Base-by-base conservation (phyloP, 2,113 vertebrate genomes). In the Symphodus melops region DNA sequence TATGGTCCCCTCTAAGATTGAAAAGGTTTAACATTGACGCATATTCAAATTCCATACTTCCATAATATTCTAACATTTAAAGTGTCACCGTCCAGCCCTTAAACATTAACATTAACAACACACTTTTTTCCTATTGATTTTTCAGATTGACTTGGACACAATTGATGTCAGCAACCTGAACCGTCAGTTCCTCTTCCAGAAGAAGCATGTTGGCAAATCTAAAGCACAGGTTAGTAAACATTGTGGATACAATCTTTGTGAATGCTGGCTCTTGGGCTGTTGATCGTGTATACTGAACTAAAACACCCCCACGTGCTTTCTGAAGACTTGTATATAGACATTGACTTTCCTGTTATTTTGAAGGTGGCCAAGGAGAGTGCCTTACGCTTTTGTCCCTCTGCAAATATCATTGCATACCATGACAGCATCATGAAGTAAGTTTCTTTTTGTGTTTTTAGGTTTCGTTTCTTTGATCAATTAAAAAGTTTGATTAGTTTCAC, bases 161-260 rank as follows among this genome's bases (percentile, higher is more conserved):
- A 99, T 99, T 46, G 98, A 99, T 85, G 98, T 99, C 86, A 99
- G 98, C 93, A 99, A 99, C 89, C 95, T 99, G 79, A 99, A 99
- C 89, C 94, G 98, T 55, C 98, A 99, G 88, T 99, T 99, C 88
- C 94, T 99, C 76, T 99, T 99, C 88, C 98, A 99, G 89, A 99
- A 99, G 95, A 99, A 98, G 68, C 98, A 99, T 92, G 98, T 99
- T 68, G 98, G 98, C 72, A 97, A 98, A 88, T 99, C 98, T 70
- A 99, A 99, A 93, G 95, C 98, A 8, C 96, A 99, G 96, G 98
- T 98, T 69, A 49, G 82, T 46, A 16, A 39, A 33, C 44, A n/a
- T 10, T 14, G 13, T 17, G 0, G 21, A 9, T 3, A 12, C n/a
- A 10, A 17, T 9, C 42, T 42, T 10, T 37, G 48, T 25, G 1